Conservation (phyloP, 2,888 invertebrate genomes). For the Rotaria macrura region DNA sequence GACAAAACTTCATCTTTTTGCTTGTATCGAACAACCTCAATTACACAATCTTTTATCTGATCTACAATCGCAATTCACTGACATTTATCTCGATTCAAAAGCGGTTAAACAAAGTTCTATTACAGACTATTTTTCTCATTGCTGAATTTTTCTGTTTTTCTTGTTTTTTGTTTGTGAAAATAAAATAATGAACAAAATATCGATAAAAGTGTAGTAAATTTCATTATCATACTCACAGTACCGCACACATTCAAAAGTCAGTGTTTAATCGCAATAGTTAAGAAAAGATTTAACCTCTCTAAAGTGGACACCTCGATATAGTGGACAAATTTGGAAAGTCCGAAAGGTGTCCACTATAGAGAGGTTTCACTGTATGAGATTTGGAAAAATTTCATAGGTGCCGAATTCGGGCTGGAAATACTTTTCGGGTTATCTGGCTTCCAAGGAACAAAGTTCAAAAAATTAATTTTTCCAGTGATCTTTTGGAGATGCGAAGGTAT, state of each 20-base stretch:
- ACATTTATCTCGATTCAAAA: not conserved
- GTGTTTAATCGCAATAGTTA: not conserved
- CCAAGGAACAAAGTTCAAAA: no score
- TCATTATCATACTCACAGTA: not conserved
- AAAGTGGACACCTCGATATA: not conserved
- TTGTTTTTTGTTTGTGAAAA: not conserved
- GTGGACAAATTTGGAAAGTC: not conserved
- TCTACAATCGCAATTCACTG: not conserved
- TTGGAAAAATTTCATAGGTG: no score
- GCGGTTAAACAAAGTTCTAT: not conserved
- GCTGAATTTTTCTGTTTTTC: no score
- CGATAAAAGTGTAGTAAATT: not conserved
- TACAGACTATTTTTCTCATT: not conserved
- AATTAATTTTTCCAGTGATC: no score
- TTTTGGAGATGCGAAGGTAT: no score
- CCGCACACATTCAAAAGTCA: not conserved
- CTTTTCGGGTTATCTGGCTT: no score
- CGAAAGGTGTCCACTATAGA: not conserved
- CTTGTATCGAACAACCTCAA: not conserved
- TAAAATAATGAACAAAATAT: not conserved
- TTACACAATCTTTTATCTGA: not conserved
- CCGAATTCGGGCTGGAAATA: no score
- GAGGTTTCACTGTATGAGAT: not conserved
- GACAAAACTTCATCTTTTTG: not conserved
- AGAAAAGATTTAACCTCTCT: not conserved